Evolutionary conservation across 2,888 invertebrate genomes (phyloP).

Genomic region (Epirrhoe alternata): DNA sequence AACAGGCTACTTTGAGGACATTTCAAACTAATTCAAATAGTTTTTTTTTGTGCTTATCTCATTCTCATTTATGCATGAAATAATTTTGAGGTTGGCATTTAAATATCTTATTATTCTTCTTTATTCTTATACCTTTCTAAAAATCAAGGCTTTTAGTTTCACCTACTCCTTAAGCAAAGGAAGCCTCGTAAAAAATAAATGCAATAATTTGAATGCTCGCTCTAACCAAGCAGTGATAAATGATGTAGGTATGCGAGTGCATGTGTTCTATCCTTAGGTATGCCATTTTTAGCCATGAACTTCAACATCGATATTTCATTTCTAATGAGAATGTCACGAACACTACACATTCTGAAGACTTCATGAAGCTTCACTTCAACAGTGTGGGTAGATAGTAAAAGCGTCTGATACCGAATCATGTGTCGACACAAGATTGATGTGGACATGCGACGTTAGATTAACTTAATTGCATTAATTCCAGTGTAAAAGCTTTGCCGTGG

Average conservation of each 20-base stretch:
- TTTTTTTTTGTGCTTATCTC: too few species aligned
- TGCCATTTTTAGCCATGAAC: conserved; percentile 17
- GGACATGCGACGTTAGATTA: conserved; percentile 49
- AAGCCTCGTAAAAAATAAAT: background rate
- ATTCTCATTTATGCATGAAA: too few species aligned
- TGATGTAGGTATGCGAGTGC: background rate
- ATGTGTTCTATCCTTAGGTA: background rate
- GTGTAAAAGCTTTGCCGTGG: conserved; percentile 46
- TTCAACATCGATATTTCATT: conserved; percentile 23
- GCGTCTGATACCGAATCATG: background rate
- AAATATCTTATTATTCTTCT: too few species aligned
- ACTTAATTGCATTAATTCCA: conserved; percentile 55
- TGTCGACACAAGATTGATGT: conserved; percentile 44
- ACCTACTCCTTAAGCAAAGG: too few species aligned
- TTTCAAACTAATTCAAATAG: background rate
- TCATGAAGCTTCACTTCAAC: background rate
- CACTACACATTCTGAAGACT: background rate
- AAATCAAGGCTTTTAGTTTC: too few species aligned
- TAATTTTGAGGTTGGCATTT: too few species aligned
- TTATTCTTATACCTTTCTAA: too few species aligned
- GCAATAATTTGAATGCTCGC: too few species aligned
- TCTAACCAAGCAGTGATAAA: background rate
- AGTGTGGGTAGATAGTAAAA: background rate
- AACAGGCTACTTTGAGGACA: too few species aligned
- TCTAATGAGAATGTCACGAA: conserved; percentile 22